A percentile compares a stretch with the other conserved stretches of the same genome.
Evolutionary conservation across 2,888 invertebrate species (phyloP).

Genomic region (Meloe dianella): DNA sequence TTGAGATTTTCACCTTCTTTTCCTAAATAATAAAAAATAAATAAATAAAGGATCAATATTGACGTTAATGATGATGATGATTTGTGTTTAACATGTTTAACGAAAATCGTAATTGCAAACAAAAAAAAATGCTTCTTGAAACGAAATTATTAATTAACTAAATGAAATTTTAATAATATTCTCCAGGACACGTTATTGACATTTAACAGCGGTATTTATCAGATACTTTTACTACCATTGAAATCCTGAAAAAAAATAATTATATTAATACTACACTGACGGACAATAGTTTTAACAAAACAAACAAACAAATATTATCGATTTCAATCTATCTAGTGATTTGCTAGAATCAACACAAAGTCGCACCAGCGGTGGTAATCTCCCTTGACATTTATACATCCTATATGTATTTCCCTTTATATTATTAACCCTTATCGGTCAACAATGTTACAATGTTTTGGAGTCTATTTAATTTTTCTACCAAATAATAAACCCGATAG

Average conservation of each 20-base stretch:
- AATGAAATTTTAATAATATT: background rate
- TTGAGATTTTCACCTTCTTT: background rate
- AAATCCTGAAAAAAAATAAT: background rate
- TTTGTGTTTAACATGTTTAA: background rate
- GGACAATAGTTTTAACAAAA: background rate
- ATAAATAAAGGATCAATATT: background rate
- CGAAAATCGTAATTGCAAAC: background rate
- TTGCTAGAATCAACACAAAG: conserved; percentile 23
- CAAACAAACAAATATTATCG: background rate
- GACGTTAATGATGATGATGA: background rate
- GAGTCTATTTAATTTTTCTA: background rate
- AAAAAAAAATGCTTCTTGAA: background rate
- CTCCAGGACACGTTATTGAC: background rate
- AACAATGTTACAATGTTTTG: background rate
- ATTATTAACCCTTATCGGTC: background rate
- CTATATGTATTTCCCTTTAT: background rate
- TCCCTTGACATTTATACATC: conserved; percentile 5
- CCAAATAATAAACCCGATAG: background rate
- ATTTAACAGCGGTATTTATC: background rate
- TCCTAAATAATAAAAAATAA: background rate
- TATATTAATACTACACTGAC: background rate
- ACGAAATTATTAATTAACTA: background rate
- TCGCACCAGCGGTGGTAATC: conserved; percentile 27
- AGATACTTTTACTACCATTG: background rate
- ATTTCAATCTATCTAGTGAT: background rate